Conservation (phyloP, 37 sponge, comb jelly and placozoan species). For the Spongilla lacustris region DNA sequence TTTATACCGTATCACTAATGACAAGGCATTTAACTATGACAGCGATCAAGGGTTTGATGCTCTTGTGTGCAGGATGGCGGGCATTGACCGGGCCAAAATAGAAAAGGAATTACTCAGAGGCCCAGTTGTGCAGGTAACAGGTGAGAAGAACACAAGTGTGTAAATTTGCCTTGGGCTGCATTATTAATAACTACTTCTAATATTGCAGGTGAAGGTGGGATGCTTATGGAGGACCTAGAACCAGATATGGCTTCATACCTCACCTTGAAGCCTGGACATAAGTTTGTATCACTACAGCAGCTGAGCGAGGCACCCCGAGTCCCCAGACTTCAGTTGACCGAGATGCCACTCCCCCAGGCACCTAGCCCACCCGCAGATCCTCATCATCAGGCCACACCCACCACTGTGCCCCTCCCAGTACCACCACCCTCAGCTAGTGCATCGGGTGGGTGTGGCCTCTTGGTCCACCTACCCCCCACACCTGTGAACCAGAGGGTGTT, state of each 20-base stretch:
- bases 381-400: not conserved
- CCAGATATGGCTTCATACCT: not conserved
- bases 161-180: not conserved
- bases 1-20: not conserved
- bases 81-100: slow-evolving; percentile 46
- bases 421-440: not conserved
- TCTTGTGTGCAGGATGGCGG: slow-evolving; percentile 62
- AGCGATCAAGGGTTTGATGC: slow-evolving; percentile 33
- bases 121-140: not conserved
- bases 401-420: not conserved
- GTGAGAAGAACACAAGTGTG: not conserved
- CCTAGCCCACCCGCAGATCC: not conserved
- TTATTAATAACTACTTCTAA: not conserved
- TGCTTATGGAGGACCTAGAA: not conserved
- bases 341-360: not conserved
- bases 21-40: slow-evolving; percentile 32
- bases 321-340: not conserved
- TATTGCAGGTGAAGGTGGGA: not conserved
- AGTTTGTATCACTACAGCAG: not conserved
- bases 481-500: not conserved
- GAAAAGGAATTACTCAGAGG: not conserved
- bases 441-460: not conserved
- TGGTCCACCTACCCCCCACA: not conserved
- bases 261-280: not conserved
- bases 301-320: not conserved